These are phyloP conservation scores for Polydrusus cervinus DNA, from an alignment of 2,888 invertebrate genomes.

Conservation along the genomic window DNA sequence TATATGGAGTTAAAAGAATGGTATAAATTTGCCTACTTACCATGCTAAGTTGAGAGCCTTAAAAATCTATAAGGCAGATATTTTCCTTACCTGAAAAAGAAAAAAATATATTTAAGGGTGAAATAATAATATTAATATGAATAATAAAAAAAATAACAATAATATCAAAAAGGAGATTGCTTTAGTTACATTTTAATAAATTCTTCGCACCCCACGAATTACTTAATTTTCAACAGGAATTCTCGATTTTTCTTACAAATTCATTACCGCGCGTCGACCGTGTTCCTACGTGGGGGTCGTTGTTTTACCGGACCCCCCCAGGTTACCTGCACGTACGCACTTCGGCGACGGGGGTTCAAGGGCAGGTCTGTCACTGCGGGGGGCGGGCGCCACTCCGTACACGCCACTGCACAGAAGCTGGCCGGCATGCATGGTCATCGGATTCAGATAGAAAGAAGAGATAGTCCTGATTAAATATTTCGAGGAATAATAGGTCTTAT, in stretches of 20 bases:
- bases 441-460: conserved; percentile 25
- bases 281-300: conserved; percentile 49
- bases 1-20: too few relatives aligned
- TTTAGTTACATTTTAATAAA: conserved; percentile 10
- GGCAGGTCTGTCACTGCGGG: conserved; percentile 64
- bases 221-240: conserved; percentile 30
- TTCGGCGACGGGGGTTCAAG: conserved; percentile 59
- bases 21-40: not conserved
- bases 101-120: not conserved
- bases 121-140: not conserved
- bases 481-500: conserved; percentile 23
- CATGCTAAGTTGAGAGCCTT: not conserved
- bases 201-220: conserved; percentile 27
- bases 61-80: not conserved
- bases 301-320: conserved; percentile 53
- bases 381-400: conserved; percentile 65
- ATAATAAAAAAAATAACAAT: too few relatives aligned
- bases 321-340: conserved; percentile 57
- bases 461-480: conserved; percentile 33
- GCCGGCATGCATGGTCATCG: conserved; percentile 29
- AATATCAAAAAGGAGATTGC: not conserved
- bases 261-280: conserved; percentile 42
- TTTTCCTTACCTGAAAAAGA: not conserved
- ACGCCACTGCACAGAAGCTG: conserved; percentile 65
- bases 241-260: conserved; percentile 48